Evolutionary conservation across 2,797 vertebrate species (phyloP), one percentile per base, ranked within the genome.

Genomic region (Parauchenoglanis ngamensis): DNA sequence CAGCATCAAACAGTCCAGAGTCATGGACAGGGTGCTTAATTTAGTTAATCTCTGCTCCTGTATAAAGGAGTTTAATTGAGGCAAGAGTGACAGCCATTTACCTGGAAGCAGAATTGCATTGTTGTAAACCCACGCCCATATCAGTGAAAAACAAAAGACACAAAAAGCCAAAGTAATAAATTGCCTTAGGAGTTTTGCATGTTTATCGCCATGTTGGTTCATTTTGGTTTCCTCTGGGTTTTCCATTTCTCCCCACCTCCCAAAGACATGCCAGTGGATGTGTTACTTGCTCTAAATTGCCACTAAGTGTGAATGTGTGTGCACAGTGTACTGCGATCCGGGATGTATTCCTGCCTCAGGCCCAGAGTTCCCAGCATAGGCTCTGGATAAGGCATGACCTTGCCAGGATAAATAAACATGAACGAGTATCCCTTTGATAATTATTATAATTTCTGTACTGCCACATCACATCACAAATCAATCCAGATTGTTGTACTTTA

Each of bases 41-140:
- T 67, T 67, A 75, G 52, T 67, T 85, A 84, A 84, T 89, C 79
- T 83, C 28, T 31, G 49, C 54, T 23, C 72, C 25, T 23, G 63
- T 40, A 49, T 78, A 83, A 21, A 3, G 63, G 57, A 63, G 85
- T 68, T 49, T 73, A 89, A 88, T 84, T 59, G 19, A 40, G 0
- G 25, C 6, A 17, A n/a, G 78, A 83, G 65, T 49, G 72, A 63
- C 44, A 49, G 44, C 40, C 49, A 54, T 86, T 86, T 61, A 77
- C 81, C 19, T 35, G n/a, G 31, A 88, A 52, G 79, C 13, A 6
- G 77, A 78, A 88, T 86, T 70, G 67, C 70, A 82, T 8, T 44
- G n/a, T 89, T 84, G 80, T 67, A 82, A 57, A 84, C 49, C 56
- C 70, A 40, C 21, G 23, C 17, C 11, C 77, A 79, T 40, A 40